These are phyloP conservation scores for Ladona fulva DNA, from an alignment of 1,140 invertebrate genomes.

Conservation along the genomic window DNA sequence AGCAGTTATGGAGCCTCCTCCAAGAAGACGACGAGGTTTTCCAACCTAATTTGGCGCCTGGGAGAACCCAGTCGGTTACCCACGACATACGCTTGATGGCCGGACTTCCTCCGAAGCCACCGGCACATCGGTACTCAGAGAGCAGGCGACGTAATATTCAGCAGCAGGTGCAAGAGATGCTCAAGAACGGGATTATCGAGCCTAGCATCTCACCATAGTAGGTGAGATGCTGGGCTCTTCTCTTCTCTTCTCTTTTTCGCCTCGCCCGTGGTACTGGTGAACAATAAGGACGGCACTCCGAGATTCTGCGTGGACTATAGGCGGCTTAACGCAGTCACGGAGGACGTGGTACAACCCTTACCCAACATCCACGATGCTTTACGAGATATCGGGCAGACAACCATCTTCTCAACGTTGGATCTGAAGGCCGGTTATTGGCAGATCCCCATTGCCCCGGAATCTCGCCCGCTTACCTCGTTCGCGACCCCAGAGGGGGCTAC, in stretches of 20 bases:
- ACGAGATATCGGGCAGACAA: slow-evolving; percentile 20
- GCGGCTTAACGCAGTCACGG: slow-evolving; percentile 33
- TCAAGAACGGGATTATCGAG: slow-evolving; percentile 32
- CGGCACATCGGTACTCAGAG: slow-evolving; percentile 18
- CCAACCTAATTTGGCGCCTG: background rate
- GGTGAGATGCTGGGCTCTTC: no score
- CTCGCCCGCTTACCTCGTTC: no score
- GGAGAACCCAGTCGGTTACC: slow-evolving; percentile 22
- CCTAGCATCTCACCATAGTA: slow-evolving; percentile 37
- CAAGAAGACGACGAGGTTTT: background rate
- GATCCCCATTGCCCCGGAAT: no score
- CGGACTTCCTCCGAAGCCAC: slow-evolving; percentile 15
- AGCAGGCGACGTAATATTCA: slow-evolving; percentile 19
- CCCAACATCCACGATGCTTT: slow-evolving; percentile 30
- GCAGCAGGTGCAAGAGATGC: no score
- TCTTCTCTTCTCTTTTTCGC: no score
- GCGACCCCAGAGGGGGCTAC: no score
- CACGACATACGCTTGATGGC: slow-evolving; percentile 17
- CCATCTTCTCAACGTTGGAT: slow-evolving; percentile 29
- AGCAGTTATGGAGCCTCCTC: background rate
- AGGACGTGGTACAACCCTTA: slow-evolving; percentile 27
- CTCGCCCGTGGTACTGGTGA: slow-evolving; percentile 38
- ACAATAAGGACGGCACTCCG: slow-evolving; percentile 39
- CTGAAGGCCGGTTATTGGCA: slow-evolving; percentile 29
- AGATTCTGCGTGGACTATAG: slow-evolving; percentile 40